Evolutionary conservation across 53 echinoderm and acorn worm genomes (phyloP), one percentile per base, ranked within the genome.

Genomic region (Echinometra lucunter): DNA sequence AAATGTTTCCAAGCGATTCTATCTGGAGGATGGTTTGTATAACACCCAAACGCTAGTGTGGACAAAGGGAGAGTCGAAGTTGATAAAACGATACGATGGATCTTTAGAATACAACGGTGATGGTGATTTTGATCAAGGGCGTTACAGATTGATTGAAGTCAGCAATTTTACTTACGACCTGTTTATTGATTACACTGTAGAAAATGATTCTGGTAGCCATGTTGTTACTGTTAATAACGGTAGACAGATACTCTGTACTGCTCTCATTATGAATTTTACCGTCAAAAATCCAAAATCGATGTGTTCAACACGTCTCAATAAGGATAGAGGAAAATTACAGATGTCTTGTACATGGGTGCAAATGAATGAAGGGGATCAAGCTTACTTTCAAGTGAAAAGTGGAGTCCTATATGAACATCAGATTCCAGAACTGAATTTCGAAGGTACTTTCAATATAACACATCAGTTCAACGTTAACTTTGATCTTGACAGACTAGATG

Each of bases 261-360:
- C 44, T 85, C 10, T n/a, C 1, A 85, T 47, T 1, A 1, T 85
- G 12, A 47, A 85, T n/a, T 49, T 85, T n/a, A 47, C 85, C 9
- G 30, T 85, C 23, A 30, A 53, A 85, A 10, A 1, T 85, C 27
- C 11, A 85, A 11, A 42, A n/a, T 49, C 85, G 27, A 45, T n/a
- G 10, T 85, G 85, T 85, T 49, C n/a, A 12, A 85, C 85, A 21
- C 49, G 27, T 12, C 12, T 85, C 49, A 16, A 49, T 16, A n/a
- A 1, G 30, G 8, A 85, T 0, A 16, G n/a, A 6, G 13, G 85
- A 1, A 85, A 47, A 28, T 85, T 85, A 0, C 85, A 85, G 49
- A 85, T 85, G 85, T 53, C 45, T 49, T 85, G 85, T 28, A n/a
- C 47, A n/a, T 85, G 85, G 85, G 11, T 49, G 49, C 85, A 85